phyloP scores from a whole-genome alignment of 2,888 invertebrate genomes.

The Brachyptera risi region DNA sequence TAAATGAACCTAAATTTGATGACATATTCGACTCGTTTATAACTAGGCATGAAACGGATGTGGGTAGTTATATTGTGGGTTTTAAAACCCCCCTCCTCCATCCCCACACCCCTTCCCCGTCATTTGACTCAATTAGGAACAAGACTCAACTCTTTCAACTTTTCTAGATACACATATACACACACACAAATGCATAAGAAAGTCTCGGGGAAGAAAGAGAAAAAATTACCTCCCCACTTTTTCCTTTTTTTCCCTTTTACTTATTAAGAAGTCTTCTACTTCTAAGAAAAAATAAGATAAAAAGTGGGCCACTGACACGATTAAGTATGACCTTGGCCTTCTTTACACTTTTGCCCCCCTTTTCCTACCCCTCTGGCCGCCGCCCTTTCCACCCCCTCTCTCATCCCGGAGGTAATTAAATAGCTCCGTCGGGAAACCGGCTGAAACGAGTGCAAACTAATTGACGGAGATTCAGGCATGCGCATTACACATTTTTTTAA shows the following conservation, averaged over 20 bases:
- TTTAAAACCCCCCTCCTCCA: not conserved
- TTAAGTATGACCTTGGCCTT: constrained; percentile 21
- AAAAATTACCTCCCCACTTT: not conserved
- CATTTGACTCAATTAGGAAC: not conserved
- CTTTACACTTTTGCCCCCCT: too few relatives aligned
- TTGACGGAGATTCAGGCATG: constrained; percentile 20
- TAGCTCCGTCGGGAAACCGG: constrained; percentile 18
- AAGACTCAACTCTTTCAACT: not conserved
- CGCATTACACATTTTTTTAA: constrained; percentile 23
- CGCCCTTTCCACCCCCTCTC: not conserved
- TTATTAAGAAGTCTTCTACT: constrained; percentile 12
- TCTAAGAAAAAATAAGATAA: constrained; percentile 11
- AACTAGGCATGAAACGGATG: not conserved
- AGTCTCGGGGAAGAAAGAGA: not conserved
- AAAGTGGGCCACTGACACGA: constrained; percentile 30
- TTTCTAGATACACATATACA: too few relatives aligned
- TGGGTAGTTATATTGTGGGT: not conserved
- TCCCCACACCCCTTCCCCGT: too few relatives aligned
- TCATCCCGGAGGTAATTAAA: constrained; percentile 30
- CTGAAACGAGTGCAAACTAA: constrained; percentile 24
- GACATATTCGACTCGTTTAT: not conserved
- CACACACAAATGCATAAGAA: too few relatives aligned
- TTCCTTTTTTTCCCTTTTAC: too few relatives aligned
- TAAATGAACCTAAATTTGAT: not conserved
- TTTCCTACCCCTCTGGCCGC: not conserved